Base-by-base conservation (phyloP, 2,797 vertebrate genomes). In the Chanos chanos region DNA sequence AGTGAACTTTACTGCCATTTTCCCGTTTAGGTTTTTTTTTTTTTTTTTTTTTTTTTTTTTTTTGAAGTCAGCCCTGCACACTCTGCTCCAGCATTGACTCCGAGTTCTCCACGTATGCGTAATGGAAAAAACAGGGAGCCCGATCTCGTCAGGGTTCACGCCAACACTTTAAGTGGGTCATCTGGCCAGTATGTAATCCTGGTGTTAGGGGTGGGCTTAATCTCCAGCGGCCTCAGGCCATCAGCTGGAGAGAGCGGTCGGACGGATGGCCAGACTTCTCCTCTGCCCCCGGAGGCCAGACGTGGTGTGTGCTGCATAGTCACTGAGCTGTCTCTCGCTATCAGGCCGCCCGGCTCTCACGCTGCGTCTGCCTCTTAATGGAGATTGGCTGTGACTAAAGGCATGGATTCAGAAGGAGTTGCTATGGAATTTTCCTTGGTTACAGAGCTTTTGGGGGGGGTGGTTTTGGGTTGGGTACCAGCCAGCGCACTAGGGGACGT, bases 101-200 rank as follows among this genome's bases (percentile, higher is more conserved):
- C 43, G 18, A 43, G 40, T 21, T 40, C 8, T 40, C 40, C 12
- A 19, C 18, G 4, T 19, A 10, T 43, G 40, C 43, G 18, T 43
- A 21, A 43, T 43, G 40, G 40, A 43, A 43, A 43, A 34, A 22
- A 8, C n/a, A n/a, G n/a, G n/a, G n/a, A n/a, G n/a, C n/a, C n/a
- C n/a, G n/a, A n/a, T n/a, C n/a, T n/a, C n/a, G n/a, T n/a, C n/a
- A n/a, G n/a, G n/a, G n/a, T n/a, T n/a, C n/a, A n/a, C n/a, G n/a
- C n/a, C n/a, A n/a, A n/a, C n/a, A n/a, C n/a, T n/a, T 70, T 53
- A 85, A 83, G 36, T 87, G 79, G 82, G 86, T 82, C 79, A 85
- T 60, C 61, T 62, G 73, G 73, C 57, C 74, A 60, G 77, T 62
- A 76, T 69, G 73, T 78, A 74, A 75, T 64, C 52, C 58, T 36